Conservation (phyloP, 2,797 vertebrate genomes). For the Antennarius maculatus region DNA sequence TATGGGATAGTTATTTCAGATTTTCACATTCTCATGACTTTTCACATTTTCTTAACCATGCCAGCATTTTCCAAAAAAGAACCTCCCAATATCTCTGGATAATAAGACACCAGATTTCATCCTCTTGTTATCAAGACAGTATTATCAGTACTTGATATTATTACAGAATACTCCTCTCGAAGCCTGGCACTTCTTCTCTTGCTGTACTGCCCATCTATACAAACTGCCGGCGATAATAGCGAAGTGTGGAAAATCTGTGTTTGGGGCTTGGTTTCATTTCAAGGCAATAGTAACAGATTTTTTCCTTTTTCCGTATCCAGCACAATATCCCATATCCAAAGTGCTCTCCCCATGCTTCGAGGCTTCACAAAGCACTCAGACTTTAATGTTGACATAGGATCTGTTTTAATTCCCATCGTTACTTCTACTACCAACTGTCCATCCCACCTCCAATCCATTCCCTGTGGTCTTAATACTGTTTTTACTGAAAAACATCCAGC, state of each 20-base stretch:
- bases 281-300: slow-evolving; percentile 55
- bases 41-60: no score
- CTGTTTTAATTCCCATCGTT: slow-evolving; percentile 69
- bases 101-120: slow-evolving; percentile 23
- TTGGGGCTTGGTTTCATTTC: slow-evolving; percentile 43
- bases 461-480: slow-evolving; percentile 46
- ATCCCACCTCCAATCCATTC: slow-evolving; percentile 16
- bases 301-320: slow-evolving; percentile 51
- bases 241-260: slow-evolving; percentile 41
- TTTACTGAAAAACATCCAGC: slow-evolving; percentile 19
- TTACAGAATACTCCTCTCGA: slow-evolving; percentile 32
- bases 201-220: slow-evolving; percentile 35
- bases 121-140: slow-evolving; percentile 39
- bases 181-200: slow-evolving; percentile 18
- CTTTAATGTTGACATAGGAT: slow-evolving; percentile 62
- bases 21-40: no score
- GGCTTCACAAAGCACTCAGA: slow-evolving; percentile 38
- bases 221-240: slow-evolving; percentile 32
- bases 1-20: background rate
- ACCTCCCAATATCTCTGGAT: slow-evolving; percentile 21
- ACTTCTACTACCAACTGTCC: slow-evolving; percentile 18
- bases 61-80: slow-evolving; percentile 36
- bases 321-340: slow-evolving; percentile 47
- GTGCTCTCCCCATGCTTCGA: slow-evolving; percentile 33
- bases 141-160: slow-evolving; percentile 37